Percentiles rank a stretch among this genome's conserved stretches.
Conservation (phyloP, 1,140 invertebrate species). For the Drosophila grimshawi region DNA sequence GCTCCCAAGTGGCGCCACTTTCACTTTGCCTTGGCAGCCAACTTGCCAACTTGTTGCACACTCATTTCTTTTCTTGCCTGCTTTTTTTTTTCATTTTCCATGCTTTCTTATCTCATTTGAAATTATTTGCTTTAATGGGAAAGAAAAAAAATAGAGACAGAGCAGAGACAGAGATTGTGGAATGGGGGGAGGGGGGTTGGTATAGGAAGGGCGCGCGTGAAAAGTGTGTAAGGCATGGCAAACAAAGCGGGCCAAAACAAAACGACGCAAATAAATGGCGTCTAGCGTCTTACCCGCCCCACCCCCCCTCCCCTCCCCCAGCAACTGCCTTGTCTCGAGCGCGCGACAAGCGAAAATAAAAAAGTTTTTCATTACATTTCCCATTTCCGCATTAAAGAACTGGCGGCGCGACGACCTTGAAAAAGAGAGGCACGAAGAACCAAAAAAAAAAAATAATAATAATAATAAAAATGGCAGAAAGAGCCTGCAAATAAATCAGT, state of each 20-base stretch:
- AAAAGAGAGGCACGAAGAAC: constrained; percentile 48
- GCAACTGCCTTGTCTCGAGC: not conserved
- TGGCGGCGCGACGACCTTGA: constrained; percentile 70
- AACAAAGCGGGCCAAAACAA: constrained; percentile 44
- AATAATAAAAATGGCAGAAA: constrained; percentile 79
- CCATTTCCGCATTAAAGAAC: constrained; percentile 74
- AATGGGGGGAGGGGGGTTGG: no score
- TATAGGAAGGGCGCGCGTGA: not conserved
- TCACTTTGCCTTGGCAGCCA: constrained; percentile 71
- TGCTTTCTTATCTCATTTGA: constrained; percentile 74
- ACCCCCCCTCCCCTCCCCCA: not conserved
- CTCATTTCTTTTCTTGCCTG: constrained; percentile 30
- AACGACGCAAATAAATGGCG: constrained; percentile 44
- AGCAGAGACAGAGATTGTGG: not conserved
- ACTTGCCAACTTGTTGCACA: constrained; percentile 79
- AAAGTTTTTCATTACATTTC: constrained; percentile 81
- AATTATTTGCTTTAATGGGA: constrained; percentile 79
- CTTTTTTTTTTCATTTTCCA: constrained; percentile 7
- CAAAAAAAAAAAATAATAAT: constrained; percentile 80
- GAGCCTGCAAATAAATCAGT: constrained; percentile 78
- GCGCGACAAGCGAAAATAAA: constrained; percentile 54
- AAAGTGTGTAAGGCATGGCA: constrained; percentile 30
- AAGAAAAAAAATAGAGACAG: constrained; percentile 13
- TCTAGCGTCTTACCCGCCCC: constrained; percentile 14
- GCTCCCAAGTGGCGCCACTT: constrained; percentile 47